A percentile compares a stretch with the other conserved stretches of the same genome.
These are phyloP conservation scores for Zaprionus davidi DNA, from an alignment of 1,140 invertebrate genomes.

Conservation along the genomic window DNA sequence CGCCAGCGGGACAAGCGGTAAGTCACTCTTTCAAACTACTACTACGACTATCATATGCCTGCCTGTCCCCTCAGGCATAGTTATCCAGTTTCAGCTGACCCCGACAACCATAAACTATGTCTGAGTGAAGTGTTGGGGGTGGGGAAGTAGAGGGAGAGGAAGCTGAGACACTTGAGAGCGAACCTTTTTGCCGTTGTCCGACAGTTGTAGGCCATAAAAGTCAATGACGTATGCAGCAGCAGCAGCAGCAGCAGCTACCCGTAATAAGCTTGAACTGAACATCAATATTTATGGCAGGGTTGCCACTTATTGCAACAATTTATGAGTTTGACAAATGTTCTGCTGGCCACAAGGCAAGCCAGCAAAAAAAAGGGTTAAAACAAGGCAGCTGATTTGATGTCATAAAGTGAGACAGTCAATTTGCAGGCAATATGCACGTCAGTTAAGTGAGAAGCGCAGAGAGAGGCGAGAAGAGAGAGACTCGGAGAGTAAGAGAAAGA, in stretches of 20 bases:
- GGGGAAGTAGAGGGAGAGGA: neutral
- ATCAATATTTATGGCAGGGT: slow-evolving; percentile 74
- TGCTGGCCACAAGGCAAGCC: slow-evolving; percentile 4
- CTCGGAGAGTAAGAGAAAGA: neutral
- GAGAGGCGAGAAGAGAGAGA: neutral
- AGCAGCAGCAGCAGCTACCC: slow-evolving; percentile 7
- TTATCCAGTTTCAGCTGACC: slow-evolving; percentile 41
- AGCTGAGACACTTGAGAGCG: slow-evolving; percentile 28
- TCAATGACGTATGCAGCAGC: slow-evolving; percentile 47
- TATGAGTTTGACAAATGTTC: slow-evolving; percentile 59
- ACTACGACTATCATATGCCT: neutral
- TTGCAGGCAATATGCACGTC: slow-evolving; percentile 23
- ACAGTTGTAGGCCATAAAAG: slow-evolving; percentile 46
- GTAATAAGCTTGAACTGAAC: slow-evolving; percentile 50
- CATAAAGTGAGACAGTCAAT: slow-evolving; percentile 29
- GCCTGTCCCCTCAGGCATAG: slow-evolving; percentile 11
- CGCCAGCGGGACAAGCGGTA: slow-evolving; percentile 81
- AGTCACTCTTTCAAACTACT: slow-evolving; percentile 44
- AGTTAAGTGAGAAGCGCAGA: slow-evolving; percentile 4
- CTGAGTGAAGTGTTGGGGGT: slow-evolving; percentile 4
- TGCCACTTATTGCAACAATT: slow-evolving; percentile 43
- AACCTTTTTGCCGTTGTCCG: slow-evolving; percentile 5
- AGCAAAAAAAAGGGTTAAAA: slow-evolving; percentile 17
- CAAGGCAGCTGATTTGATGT: slow-evolving; percentile 37
- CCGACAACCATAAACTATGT: slow-evolving; percentile 32